Evolutionary conservation across 2,113 vertebrate genomes (phyloP), one percentile per base, ranked within the genome.

Genomic region (Alligator mississippiensis): DNA sequence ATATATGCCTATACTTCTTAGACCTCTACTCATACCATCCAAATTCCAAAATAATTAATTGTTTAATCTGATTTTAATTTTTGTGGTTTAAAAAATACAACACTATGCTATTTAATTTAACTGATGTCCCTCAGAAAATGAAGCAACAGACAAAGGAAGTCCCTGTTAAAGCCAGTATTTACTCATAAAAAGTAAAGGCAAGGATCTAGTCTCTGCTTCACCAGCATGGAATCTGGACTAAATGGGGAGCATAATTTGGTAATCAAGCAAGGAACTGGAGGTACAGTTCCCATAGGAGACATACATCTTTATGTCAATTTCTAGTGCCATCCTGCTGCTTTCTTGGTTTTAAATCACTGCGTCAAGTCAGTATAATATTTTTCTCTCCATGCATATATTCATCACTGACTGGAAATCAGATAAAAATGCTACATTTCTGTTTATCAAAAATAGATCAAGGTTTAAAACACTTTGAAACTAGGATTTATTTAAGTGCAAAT

Each of bases 381-480:
- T 94, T 94, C 88, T 91, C 93, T 91, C 63, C 86, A 90, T 91
- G 84, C 90, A 82, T 78, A 85, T 80, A 90, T 87, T 95, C 92
- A 85, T 62, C 80, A 89, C 89, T 90, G 90, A 96, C 94, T 78
- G 28, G 80, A 96, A 97, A 95, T 92, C 79, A 92, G 91, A 96
- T 87, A 64, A 87, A 93, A 96, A 92, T 86, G 85, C 90, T 88
- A 80, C 89, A 86, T 93, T 89, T 93, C 77, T 62, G 81, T 90
- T 81, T 91, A 95, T 95, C 88, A 95, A 90, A 95, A 95, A 97
- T 57, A 95, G 91, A 95, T 90, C 90, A 84, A 90, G 60, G 75
- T 92, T 94, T 95, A 94, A 96, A 85, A 92, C 75, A 68, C 79
- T 95, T 87, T 61, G 57, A 86, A 92, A 92, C 92, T 60, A 63